These are phyloP conservation scores for Falco columbarius DNA, from an alignment of 2,797 vertebrate species.

Conservation along the genomic window DNA sequence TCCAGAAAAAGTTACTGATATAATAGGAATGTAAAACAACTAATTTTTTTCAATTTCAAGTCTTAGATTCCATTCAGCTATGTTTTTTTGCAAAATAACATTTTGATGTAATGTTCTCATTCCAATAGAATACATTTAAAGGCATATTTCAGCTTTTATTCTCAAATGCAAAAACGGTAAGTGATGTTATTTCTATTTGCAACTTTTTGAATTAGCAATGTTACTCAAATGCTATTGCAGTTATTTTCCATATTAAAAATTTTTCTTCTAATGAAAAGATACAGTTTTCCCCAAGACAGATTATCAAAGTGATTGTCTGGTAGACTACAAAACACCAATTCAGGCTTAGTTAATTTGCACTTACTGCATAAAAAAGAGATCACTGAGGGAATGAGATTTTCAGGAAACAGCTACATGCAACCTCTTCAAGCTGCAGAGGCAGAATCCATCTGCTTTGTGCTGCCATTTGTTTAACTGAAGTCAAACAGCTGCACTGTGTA, in stretches of 20 bases:
- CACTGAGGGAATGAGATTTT: neutral
- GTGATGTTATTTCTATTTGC: neutral
- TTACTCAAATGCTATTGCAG: neutral
- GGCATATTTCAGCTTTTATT: neutral
- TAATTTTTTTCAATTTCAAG: neutral
- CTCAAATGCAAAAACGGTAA: neutral
- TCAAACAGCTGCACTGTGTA: neutral
- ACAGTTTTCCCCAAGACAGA: neutral
- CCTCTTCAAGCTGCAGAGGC: neutral
- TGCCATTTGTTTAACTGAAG: conserved; percentile 10
- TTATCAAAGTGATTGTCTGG: neutral
- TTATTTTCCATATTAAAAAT: neutral
- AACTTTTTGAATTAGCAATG: neutral
- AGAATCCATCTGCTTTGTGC: conserved; percentile 10
- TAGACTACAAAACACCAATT: neutral
- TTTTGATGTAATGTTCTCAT: neutral
- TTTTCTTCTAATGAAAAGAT: neutral
- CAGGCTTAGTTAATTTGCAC: neutral
- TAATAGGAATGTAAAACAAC: neutral
- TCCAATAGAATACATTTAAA: neutral
- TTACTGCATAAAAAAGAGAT: neutral
- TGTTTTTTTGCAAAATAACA: neutral
- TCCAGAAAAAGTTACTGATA: neutral
- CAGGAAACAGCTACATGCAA: neutral
- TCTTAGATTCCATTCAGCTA: neutral